Base-by-base conservation (phyloP, 2,797 vertebrate genomes). In the Lateolabrax maculatus region DNA sequence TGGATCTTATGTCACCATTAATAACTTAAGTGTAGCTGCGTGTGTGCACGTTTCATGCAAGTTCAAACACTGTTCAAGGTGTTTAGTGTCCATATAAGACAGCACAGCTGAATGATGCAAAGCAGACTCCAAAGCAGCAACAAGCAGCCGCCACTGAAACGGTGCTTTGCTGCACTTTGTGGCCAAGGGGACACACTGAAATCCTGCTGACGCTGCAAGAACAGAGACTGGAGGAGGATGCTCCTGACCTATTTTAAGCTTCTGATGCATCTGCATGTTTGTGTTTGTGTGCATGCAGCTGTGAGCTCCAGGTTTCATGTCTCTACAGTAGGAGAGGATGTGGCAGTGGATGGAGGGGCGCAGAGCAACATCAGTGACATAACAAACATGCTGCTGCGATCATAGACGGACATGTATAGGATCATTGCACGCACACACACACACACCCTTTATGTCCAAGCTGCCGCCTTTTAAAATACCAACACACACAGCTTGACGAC, bases 71-170 rank as follows among this genome's bases (percentile, higher is more conserved):
- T n/a, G 1, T 49, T 34, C 1, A 44, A 39, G 11, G 56, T 36
- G 44, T 31, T 10, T n/a, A 43, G n/a, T 8, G 34, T 67, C 16
- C 41, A 43, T 36, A 8, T 1, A 1, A 58, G 9, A 2, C 21
- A 60, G 18, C n/a, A 3, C 52, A 25, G 44, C 43, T 23, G 70
- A 61, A 19, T 58, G 71, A 74, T 70, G 78, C 75, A 75, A 68
- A 75, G 37, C 36, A 16, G 31, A 64, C 39, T n/a, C 9, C 10
- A 8, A 31, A 55, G 55, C 80, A 67, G 74, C 81, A 81, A 75
- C 81, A 56, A 69, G 71, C 71, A 53, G 67, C 29, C 1, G 23
- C 8, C 15, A 6, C 57, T 34, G 64, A 39, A 34, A 31, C 58
- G 23, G 29, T 15, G 2, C 9, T 49, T 16, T 39, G 21, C 12